phyloP scores from a whole-genome alignment of 2,888 invertebrate genomes.

The Crepidodera aurea region DNA sequence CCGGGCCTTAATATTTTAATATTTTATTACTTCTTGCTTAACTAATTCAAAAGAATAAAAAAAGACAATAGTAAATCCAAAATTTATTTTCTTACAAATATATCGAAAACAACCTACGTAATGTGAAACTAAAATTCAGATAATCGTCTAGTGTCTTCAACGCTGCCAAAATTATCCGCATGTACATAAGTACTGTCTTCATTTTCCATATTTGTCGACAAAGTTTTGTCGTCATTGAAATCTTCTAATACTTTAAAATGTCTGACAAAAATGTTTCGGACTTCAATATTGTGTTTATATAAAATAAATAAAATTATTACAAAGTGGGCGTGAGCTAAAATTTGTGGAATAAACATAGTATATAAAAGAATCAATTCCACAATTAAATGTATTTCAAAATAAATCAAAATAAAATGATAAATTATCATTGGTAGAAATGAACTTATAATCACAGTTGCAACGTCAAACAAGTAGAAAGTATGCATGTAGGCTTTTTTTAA shows the following conservation, averaged over 20 bases:
- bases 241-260: conserved; percentile 17
- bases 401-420: conserved; percentile 2
- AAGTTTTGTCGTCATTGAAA: conserved; percentile 4
- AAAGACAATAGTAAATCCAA: no score
- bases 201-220: conserved; percentile 7
- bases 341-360: conserved; percentile 19
- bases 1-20: no score
- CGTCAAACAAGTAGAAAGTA: conserved; percentile 9
- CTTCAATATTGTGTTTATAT: conserved; percentile 9
- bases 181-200: conserved; percentile 18
- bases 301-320: conserved; percentile 11
- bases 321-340: conserved; percentile 15
- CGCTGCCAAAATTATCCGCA: conserved; percentile 27
- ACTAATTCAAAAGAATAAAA: no score
- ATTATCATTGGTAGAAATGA: conserved; percentile 5
- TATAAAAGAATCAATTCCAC: background rate
- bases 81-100: no score
- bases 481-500: conserved; percentile 4
- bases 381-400: background rate
- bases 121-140: conserved; percentile 4
- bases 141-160: conserved; percentile 21
- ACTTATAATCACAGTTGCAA: background rate
- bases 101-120: background rate
- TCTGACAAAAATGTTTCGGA: conserved; percentile 6
- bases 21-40: no score